Evolutionary conservation across 1,140 invertebrate species (phyloP).

Genomic region (Ceratina australensis): DNA sequence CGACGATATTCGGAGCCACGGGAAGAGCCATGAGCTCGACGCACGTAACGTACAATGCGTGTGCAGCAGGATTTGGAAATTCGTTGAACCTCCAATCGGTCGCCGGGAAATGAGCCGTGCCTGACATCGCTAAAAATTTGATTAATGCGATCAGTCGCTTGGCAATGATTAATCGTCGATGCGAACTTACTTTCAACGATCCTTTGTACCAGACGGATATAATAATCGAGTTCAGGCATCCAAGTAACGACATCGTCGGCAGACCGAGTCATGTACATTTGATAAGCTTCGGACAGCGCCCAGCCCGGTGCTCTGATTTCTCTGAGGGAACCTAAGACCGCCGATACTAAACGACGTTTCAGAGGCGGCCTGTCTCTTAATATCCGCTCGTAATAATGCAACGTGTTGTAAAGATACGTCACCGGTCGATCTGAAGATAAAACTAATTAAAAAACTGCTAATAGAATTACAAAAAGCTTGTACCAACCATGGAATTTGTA

Average conservation of each 20-base stretch:
- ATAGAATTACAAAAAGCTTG: background rate
- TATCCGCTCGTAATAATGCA: constrained; percentile 96
- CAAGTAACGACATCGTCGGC: constrained; percentile 87
- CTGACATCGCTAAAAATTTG: constrained; percentile 84
- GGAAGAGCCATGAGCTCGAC: constrained; percentile 97
- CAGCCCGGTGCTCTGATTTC: constrained; percentile 92
- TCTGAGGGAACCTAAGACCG: constrained; percentile 91
- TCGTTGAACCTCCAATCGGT: constrained; percentile 98
- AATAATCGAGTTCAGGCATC: constrained; percentile 95
- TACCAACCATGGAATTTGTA: constrained; percentile 96
- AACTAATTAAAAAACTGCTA: constrained; percentile 2
- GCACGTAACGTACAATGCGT: constrained; percentile 95
- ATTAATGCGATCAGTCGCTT: too few relatives aligned
- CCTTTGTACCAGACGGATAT: constrained; percentile 88
- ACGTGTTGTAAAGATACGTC: constrained; percentile 96
- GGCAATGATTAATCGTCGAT: too few relatives aligned
- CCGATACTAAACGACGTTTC: constrained; percentile 91
- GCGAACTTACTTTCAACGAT: constrained; percentile 88
- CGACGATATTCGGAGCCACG: constrained; percentile 87
- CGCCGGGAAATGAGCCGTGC: constrained; percentile 89
- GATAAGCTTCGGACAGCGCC: constrained; percentile 93
- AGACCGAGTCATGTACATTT: constrained; percentile 84
- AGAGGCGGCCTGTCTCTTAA: constrained; percentile 89
- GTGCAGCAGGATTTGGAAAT: constrained; percentile 96
- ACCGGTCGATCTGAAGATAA: constrained; percentile 91